Percentiles rank a stretch among this genome's conserved stretches.
These are phyloP conservation scores for Diploptera punctata DNA, from an alignment of 2,888 invertebrate genomes.

Conservation along the genomic window DNA sequence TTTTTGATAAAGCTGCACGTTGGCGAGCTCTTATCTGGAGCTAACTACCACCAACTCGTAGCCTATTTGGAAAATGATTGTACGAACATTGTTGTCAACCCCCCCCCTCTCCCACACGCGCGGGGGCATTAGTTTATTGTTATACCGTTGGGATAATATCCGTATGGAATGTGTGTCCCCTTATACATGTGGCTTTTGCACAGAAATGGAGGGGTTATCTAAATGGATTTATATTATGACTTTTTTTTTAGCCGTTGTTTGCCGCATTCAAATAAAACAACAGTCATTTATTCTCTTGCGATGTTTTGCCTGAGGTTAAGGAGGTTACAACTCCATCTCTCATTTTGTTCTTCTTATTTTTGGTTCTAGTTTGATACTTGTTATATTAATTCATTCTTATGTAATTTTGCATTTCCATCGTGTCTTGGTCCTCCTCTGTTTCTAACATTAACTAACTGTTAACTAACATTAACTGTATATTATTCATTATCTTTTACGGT, in stretches of 20 bases:
- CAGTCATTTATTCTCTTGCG: not conserved
- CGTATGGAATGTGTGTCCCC: constrained; percentile 13
- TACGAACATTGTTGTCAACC: constrained; percentile 18
- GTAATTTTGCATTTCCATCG: too few species aligned
- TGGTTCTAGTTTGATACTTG: too few species aligned
- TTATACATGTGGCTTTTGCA: not conserved
- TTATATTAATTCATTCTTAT: too few species aligned
- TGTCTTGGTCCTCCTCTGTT: too few species aligned
- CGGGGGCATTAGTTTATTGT: constrained; percentile 19
- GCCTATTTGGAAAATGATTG: constrained; percentile 24
- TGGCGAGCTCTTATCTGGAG: not conserved
- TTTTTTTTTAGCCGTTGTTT: not conserved
- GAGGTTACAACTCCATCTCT: too few species aligned
- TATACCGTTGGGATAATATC: not conserved
- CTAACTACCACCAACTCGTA: not conserved
- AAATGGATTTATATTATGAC: constrained; percentile 24
- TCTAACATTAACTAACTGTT: too few species aligned
- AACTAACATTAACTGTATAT: too few species aligned
- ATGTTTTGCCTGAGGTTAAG: not conserved
- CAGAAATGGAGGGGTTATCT: constrained; percentile 20
- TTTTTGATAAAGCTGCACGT: constrained; percentile 13
- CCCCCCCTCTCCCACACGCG: not conserved
- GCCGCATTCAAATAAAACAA: constrained; percentile 9
- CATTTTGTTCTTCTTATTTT: too few species aligned
- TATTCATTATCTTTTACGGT: too few species aligned